phyloP scores from a whole-genome alignment of 1,140 invertebrate species.

The Bradynema listronoti region DNA sequence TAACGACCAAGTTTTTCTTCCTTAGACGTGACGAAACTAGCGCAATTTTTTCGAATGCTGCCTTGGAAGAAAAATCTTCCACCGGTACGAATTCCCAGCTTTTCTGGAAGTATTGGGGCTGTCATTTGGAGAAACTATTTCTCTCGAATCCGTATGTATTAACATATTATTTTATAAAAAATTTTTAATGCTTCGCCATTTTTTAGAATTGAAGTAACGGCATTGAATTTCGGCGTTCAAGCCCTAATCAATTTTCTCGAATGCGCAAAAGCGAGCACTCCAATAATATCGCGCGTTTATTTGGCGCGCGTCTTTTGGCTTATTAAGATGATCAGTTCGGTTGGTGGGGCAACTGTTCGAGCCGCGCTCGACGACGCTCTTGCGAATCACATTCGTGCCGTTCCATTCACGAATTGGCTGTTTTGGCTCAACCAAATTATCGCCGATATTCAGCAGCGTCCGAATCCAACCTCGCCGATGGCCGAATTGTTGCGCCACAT shows the following conservation, averaged over 20 bases:
- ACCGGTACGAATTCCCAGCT: conserved; percentile 1
- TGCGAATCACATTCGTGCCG: conserved; percentile 5
- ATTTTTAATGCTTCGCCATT: neutral
- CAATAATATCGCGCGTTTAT: conserved; percentile 17
- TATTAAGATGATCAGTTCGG: conserved; percentile 25
- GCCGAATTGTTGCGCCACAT: conserved; percentile 15
- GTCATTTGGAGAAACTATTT: conserved; percentile 17
- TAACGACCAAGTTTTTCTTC: too few relatives aligned
- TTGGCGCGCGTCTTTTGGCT: conserved; percentile 27
- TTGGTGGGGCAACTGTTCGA: conserved; percentile 12
- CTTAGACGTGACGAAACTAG: too few relatives aligned
- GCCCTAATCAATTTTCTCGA: conserved; percentile 24
- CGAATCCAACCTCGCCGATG: conserved; percentile 19
- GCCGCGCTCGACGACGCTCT: conserved; percentile 30
- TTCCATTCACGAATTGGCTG: conserved; percentile 34
- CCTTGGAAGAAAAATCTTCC: conserved; percentile 19
- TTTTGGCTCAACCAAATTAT: conserved; percentile 41
- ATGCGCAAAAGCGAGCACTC: conserved; percentile 16
- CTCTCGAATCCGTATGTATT: conserved; percentile 23
- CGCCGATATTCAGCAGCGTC: conserved; percentile 26
- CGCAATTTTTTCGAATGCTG: too few relatives aligned
- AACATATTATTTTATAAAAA: conserved; percentile 1
- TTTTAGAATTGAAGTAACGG: conserved; percentile 20
- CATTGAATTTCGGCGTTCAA: conserved; percentile 16
- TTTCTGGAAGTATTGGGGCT: conserved; percentile 31